Evolutionary conservation across 2,113 vertebrate genomes (phyloP), one percentile per base, ranked within the genome.

Genomic region (Nettapus auritus): DNA sequence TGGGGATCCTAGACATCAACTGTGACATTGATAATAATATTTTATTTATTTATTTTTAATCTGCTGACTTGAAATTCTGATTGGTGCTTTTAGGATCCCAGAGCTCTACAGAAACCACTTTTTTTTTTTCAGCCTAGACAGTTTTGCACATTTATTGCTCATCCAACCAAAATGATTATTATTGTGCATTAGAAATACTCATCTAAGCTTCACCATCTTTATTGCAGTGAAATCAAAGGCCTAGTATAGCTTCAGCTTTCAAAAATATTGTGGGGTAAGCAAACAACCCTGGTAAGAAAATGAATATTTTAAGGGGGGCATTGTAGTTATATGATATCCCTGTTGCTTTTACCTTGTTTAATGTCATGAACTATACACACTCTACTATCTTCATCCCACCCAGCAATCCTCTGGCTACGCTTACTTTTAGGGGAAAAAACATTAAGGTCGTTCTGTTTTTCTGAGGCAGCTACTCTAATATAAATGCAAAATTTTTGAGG

Each of bases 361-460:
- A 86, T 59, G 56, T 9, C 60, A 95, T 0, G 0, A 95, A 56
- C 16, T 40, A 76, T 53, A 83, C 3, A 40, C 74, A 73, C 63
- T 86, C 12, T 48, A 67, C 52, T 46, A 4, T 74, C 34, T 87
- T 28, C 34, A 71, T 9, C 57, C 36, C 42, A 77, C 59, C 40
- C 63, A 69, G 28, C 25, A 67, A 86, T 86, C 42, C 29, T 88
- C 68, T 68, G 59, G 3, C 34, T 85, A 10, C 12, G 23, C 31
- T 44, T 71, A 40, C 62, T 85, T 92, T 82, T 50, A 84, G 31
- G 22, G 33, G 20, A 50, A 83, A 92, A 92, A 87, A 0, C 17
- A 15, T 69, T 86, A 92, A 97, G 69, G 62, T 92, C 62, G 93
- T 73, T 66, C 66, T 66, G 23, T 87, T 96, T 93, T 89, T 95